These are phyloP conservation scores for Mycetomoellerius zeteki DNA, from an alignment of 1,140 invertebrate genomes.

Conservation along the genomic window DNA sequence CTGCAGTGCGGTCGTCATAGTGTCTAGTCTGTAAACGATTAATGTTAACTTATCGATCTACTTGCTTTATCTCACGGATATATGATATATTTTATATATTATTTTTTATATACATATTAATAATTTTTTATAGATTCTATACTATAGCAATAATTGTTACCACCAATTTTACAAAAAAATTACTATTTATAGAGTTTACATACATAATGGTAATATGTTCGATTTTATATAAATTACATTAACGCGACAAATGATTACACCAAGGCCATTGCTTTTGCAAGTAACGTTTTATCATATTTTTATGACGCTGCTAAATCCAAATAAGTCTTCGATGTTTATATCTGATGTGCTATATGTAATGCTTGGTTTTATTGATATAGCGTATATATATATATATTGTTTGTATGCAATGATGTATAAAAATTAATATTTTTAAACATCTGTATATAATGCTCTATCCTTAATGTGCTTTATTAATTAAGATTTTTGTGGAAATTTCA, in stretches of 20 bases:
- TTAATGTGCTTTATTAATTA: slow-evolving; percentile 33
- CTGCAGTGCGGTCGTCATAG: slow-evolving; percentile 51
- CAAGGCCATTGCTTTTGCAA: not conserved
- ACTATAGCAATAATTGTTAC: slow-evolving; percentile 21
- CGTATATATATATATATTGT: not conserved
- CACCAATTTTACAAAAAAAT: slow-evolving; percentile 40
- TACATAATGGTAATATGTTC: slow-evolving; percentile 12
- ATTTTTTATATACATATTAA: slow-evolving; percentile 23
- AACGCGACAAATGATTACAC: not conserved
- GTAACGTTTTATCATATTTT: slow-evolving; percentile 20
- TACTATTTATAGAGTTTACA: slow-evolving; percentile 25
- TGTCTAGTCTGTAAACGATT: slow-evolving; percentile 72
- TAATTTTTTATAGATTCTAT: slow-evolving; percentile 12
- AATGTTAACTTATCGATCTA: slow-evolving; percentile 63
- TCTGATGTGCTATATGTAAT: slow-evolving; percentile 34
- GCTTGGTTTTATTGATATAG: not conserved
- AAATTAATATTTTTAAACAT: slow-evolving; percentile 12
- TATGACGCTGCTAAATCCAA: not conserved
- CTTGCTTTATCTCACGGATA: slow-evolving; percentile 27
- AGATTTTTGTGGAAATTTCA: not conserved
- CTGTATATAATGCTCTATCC: not conserved
- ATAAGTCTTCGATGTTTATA: slow-evolving; percentile 20
- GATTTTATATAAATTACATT: slow-evolving; percentile 39
- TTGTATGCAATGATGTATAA: not conserved
- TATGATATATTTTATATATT: slow-evolving; percentile 56